Conservation (phyloP, 2,888 invertebrate species). For the Cheiracanthium punctorium region DNA sequence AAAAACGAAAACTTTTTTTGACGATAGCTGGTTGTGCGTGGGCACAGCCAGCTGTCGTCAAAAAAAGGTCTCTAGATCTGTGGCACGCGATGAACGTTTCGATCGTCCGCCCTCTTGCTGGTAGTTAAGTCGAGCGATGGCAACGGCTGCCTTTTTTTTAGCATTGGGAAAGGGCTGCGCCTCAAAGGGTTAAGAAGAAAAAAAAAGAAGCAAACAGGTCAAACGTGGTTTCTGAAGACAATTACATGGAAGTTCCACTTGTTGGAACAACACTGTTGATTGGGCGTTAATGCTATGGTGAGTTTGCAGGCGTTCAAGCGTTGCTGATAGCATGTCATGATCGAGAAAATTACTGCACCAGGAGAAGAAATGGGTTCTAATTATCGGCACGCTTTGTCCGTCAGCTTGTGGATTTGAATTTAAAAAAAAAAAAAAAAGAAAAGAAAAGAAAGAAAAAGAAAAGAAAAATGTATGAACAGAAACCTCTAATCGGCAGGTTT, state of each 20-base stretch:
- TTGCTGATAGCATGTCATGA: background rate
- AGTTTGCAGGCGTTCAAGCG: background rate
- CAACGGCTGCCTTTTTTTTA: too few species aligned
- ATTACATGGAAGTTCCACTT: background rate
- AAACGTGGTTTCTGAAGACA: background rate
- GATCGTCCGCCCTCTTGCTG: too few species aligned
- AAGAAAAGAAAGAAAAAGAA: background rate
- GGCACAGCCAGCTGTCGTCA: too few species aligned
- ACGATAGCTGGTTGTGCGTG: too few species aligned
- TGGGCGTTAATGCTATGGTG: background rate
- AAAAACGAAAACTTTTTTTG: too few species aligned
- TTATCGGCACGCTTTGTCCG: background rate
- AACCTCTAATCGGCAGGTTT: too few species aligned
- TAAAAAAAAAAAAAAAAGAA: background rate
- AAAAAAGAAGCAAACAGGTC: background rate
- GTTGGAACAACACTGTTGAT: background rate
- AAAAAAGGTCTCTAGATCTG: too few species aligned
- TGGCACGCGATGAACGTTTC: too few species aligned
- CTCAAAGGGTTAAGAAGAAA: too few species aligned
- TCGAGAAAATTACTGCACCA: background rate
- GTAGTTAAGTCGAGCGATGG: too few species aligned
- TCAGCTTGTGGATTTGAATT: conserved; percentile 6
- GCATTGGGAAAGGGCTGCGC: too few species aligned
- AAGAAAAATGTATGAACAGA: too few species aligned
- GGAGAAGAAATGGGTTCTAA: background rate